Evolutionary conservation across 92 coral and sea anemone genomes (phyloP).

Genomic region (Zoanthus solanderi): DNA sequence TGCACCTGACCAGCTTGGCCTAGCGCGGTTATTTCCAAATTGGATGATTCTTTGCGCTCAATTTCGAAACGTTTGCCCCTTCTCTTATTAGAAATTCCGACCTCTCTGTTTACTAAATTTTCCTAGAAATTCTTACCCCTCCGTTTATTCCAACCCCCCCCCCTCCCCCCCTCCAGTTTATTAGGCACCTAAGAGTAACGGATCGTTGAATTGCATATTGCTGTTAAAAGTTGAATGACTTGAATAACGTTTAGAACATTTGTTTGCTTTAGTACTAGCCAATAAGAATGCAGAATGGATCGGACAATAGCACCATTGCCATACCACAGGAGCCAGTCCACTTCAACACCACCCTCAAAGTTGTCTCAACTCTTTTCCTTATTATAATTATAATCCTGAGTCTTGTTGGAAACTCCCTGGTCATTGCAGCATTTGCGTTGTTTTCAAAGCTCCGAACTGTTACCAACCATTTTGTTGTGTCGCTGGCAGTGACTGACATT

Average conservation of each 20-base stretch:
- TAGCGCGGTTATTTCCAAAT: too few species aligned
- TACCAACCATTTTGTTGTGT: conserved; percentile 82
- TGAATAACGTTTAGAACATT: background rate
- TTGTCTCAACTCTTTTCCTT: conserved; percentile 68
- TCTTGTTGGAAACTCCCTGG: conserved; percentile 79
- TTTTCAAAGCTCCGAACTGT: conserved; percentile 83
- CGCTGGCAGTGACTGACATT: conserved; percentile 84
- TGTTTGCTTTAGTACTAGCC: background rate
- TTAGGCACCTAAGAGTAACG: too few species aligned
- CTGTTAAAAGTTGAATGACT: too few species aligned
- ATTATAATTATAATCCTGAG: conserved; percentile 73
- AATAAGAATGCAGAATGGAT: conserved; percentile 5
- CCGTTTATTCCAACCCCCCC: too few species aligned
- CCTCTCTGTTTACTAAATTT: too few species aligned
- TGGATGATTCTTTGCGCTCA: too few species aligned
- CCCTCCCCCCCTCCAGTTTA: too few species aligned
- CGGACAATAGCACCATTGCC: conserved; percentile 27
- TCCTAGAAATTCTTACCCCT: too few species aligned
- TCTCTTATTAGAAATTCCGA: too few species aligned
- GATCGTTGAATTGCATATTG: too few species aligned
- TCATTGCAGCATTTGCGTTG: conserved; percentile 78
- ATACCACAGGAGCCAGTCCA: conserved; percentile 9
- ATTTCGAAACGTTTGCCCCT: too few species aligned
- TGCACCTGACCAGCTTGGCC: too few species aligned
- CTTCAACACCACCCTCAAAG: conserved; percentile 64